Base-by-base conservation (phyloP, 2,797 vertebrate genomes). In the Gymnodraco acuticeps region DNA sequence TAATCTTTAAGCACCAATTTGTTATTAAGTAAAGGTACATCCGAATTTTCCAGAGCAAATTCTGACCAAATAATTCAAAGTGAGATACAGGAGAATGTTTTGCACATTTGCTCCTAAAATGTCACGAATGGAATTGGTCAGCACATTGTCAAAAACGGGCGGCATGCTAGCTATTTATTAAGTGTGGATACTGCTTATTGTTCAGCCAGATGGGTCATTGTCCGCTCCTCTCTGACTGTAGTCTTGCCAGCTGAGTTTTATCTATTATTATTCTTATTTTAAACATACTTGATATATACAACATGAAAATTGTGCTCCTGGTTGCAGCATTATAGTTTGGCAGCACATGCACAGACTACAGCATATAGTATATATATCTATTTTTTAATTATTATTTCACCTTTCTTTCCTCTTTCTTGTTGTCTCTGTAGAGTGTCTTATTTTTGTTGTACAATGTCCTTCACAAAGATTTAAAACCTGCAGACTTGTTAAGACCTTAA, bases 341-440 rank as follows among this genome's bases (percentile, higher is more conserved):
- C 93, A 94, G 93, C 90, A 94, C 94, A 94, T 95, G 95, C 95
- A 95, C 93, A 92, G 87, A 91, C 88, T 93, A 90, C 85, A 78
- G 84, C 89, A 86, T 78, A 80, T 81, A 87, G 80, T 27, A 27
- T 27, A 27, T 27, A 27, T 27, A 27, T 27, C 3, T 3, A 27
- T 27, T 79, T 73, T 78, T 77, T 56, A 4, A 46, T 52, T 15
- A 1, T 64, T n/a, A 54, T 65, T 73, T 83, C 56, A 59, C 69
- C 58, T 85, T 70, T 78, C 64, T 73, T 64, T 70, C 43, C 67
- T 63, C 48, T 13, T 1, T 52, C 5, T 68, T 72, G 71, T 54
- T 75, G 6, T 73, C 79, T 27, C 27, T 27, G 27, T 27, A 5
- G 27, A 27, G 27, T 27, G 27, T 27, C 27, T 27, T 27, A 5